phyloP scores from a whole-genome alignment of 2,888 invertebrate genomes.

The Lasioglossum figueresi region DNA sequence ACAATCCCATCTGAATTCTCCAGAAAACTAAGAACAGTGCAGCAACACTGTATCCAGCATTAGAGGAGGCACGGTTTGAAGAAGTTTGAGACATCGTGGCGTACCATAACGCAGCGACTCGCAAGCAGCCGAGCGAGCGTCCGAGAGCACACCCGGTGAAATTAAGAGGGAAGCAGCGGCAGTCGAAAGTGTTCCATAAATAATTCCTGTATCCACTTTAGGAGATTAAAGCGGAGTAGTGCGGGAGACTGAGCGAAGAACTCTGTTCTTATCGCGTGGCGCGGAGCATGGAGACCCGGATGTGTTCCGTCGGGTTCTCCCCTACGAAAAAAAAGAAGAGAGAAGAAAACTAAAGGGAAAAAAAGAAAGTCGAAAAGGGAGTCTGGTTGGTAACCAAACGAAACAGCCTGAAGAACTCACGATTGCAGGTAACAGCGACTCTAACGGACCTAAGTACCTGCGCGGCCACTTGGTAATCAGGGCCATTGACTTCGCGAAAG shows the following conservation, averaged over 20 bases:
- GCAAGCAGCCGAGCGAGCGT: not conserved
- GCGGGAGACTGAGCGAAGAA: constrained; percentile 20
- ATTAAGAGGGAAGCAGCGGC: constrained; percentile 9
- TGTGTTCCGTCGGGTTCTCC: not conserved
- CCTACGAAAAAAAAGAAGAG: not conserved
- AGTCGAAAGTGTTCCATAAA: constrained; percentile 14
- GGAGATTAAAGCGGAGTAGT: constrained; percentile 29
- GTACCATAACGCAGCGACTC: not conserved
- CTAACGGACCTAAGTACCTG: constrained; percentile 61
- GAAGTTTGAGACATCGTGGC: not conserved
- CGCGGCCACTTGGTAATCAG: constrained; percentile 65
- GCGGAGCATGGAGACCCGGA: not conserved
- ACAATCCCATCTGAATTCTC: not conserved
- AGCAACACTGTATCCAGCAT: not conserved
- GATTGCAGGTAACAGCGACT: constrained; percentile 59
- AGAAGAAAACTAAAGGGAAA: not conserved
- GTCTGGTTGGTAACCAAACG: constrained; percentile 34
- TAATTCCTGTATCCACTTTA: constrained; percentile 14
- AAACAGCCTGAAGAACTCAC: constrained; percentile 50
- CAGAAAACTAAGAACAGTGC: not conserved
- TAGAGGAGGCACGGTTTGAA: not conserved
- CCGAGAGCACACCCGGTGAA: not conserved
- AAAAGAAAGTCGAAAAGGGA: not conserved
- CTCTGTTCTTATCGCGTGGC: constrained; percentile 7
- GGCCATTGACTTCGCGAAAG: constrained; percentile 69